Percentiles rank a stretch among this genome's conserved stretches.
These are phyloP conservation scores for Ammospiza maritima DNA, from an alignment of 2,797 vertebrate genomes.

Conservation along the genomic window DNA sequence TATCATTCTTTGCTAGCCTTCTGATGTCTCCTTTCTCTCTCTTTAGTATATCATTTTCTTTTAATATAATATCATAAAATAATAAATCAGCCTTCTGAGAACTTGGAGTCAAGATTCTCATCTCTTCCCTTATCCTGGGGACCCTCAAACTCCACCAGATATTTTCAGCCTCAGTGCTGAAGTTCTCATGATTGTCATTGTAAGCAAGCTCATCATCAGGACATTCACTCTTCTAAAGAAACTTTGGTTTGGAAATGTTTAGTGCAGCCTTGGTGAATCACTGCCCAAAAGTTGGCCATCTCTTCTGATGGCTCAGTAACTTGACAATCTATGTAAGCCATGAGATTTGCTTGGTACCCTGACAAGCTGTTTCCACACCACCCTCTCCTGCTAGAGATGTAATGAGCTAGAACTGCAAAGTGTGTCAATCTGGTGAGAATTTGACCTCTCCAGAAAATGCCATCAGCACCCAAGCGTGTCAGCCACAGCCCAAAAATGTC, in stretches of 20 bases:
- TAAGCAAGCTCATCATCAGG: neutral
- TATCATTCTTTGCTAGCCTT: too few relatives aligned
- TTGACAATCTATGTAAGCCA: neutral
- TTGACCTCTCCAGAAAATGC: constrained; percentile 1
- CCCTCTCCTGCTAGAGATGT: neutral
- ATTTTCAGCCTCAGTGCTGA: neutral
- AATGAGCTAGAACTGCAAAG: neutral
- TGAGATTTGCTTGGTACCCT: neutral
- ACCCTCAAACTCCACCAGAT: too few relatives aligned
- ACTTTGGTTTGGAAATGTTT: neutral
- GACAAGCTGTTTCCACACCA: neutral
- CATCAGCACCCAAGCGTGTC: neutral
- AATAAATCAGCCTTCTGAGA: too few relatives aligned
- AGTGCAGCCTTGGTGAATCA: neutral
- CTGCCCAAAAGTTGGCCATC: neutral
- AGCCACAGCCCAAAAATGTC: constrained; percentile 19
- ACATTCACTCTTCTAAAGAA: neutral
- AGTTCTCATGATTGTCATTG: neutral
- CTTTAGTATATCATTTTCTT: too few relatives aligned
- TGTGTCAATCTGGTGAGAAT: neutral
- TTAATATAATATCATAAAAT: too few relatives aligned
- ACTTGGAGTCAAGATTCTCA: too few relatives aligned
- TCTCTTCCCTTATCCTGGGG: too few relatives aligned
- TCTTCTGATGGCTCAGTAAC: neutral
- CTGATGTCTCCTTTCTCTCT: too few relatives aligned